Evolutionary conservation across 2,113 vertebrate genomes (phyloP), one percentile per base, ranked within the genome.

Genomic region (Sphyrna mokarran): DNA sequence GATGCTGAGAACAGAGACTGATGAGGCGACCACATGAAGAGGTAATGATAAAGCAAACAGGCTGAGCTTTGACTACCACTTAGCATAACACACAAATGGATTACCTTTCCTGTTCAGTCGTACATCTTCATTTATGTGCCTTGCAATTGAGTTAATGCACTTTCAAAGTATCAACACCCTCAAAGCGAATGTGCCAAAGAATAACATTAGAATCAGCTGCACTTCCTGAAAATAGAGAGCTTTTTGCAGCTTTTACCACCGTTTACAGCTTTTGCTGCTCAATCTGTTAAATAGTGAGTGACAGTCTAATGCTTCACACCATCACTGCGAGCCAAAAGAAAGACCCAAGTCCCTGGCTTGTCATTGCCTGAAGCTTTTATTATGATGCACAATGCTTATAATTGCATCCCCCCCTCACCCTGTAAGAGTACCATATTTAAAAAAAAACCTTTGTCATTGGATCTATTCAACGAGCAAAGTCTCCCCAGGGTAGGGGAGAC

Each of bases 21-120:
- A 94, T 94, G 93, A 70, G 22, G 40, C 69, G 13, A 16, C 43
- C 69, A 54, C 20, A 48, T 95, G 69, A 95, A 54, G 72, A 54
- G 94, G 26, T 95, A 54, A 95, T 13, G 43, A 70, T 70, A 95
- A 95, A 70, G 69, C 63, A 69, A 94, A 68, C 37, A 69, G 91
- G 18, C 66, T 69, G 8, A 94, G 18, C 91, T 94, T 68, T 29
- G 63, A 94, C 2, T 94, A 69, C 69, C 66, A 43, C 63, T 68
- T 69, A 40, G 70, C 63, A 69, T 26, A 70, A 94, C 13, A 40
- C 37, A 72, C 94, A 72, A 95, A 95, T 95, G 94, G 68, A 43
- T 43, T 70, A 68, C 37, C 37, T 94, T 94, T 94, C 37, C 20
- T 54, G 13, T 95, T 26, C 23, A 8, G 40, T 76, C 23, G 72